Conservation (phyloP, 2,797 vertebrate genomes). For the Sorex maritimensis region DNA sequence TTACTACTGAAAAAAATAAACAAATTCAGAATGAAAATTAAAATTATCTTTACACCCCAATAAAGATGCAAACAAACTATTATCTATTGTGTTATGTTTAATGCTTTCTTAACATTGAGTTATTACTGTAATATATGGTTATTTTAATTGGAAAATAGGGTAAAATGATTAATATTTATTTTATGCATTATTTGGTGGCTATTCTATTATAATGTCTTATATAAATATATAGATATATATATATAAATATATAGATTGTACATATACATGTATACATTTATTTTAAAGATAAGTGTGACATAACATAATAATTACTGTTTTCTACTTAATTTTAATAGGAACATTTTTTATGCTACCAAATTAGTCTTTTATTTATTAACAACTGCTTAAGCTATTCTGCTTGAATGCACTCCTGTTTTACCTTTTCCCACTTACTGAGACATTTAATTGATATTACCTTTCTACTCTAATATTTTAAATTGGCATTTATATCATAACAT, state of each 20-base stretch:
- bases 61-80: constrained; percentile 73
- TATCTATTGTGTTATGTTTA: constrained; percentile 16
- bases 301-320: constrained; percentile 12
- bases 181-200: neutral
- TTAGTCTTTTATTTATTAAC: neutral
- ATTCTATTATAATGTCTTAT: neutral
- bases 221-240: no score
- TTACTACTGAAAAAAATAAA: no score
- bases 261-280: neutral
- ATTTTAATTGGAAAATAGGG: neutral
- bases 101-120: constrained; percentile 40
- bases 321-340: neutral
- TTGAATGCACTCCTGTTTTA: constrained; percentile 20
- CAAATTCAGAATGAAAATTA: no score
- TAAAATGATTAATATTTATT: neutral
- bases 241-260: no score
- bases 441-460: neutral
- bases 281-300: constrained; percentile 39
- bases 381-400: neutral
- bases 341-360: neutral
- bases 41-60: neutral
- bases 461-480: neutral
- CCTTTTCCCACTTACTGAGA: neutral
- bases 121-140: constrained; percentile 59
- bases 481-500: neutral